phyloP scores from a whole-genome alignment of 2,797 vertebrate species.

The Tokudaia tokunoshimensis region DNA sequence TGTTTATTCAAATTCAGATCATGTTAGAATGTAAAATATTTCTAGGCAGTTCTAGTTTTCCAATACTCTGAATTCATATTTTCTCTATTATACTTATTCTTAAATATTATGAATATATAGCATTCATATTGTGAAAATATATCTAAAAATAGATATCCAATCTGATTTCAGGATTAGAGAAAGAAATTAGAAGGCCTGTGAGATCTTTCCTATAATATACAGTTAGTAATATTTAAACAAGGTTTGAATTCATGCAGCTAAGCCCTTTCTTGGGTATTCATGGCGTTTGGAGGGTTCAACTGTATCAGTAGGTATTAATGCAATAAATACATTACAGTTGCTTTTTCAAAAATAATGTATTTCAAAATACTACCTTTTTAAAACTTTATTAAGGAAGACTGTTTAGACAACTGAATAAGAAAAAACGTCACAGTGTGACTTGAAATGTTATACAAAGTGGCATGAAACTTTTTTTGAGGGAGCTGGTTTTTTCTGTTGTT shows the following conservation, averaged over 20 bases:
- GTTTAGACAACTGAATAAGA: slow-evolving; percentile 5
- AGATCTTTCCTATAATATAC: background rate
- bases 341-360: slow-evolving; percentile 43
- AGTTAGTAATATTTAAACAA: background rate
- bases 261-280: background rate
- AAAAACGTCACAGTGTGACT: slow-evolving; percentile 30
- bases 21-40: background rate
- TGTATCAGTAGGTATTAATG: background rate
- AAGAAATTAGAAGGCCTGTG: background rate
- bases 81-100: slow-evolving; percentile 1
- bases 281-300: background rate
- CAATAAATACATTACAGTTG: background rate
- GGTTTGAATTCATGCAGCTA: background rate
- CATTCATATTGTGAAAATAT: background rate
- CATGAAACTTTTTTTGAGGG: background rate
- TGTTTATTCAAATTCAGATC: background rate
- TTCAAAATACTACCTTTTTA: background rate
- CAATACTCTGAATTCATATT: background rate
- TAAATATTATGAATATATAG: background rate
- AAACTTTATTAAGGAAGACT: slow-evolving; percentile 12
- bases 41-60: background rate
- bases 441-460: background rate
- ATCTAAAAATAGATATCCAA: background rate
- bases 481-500: background rate
- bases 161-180: background rate